Base-by-base conservation (phyloP, 2,797 vertebrate genomes). In the Taeniopygia guttata region DNA sequence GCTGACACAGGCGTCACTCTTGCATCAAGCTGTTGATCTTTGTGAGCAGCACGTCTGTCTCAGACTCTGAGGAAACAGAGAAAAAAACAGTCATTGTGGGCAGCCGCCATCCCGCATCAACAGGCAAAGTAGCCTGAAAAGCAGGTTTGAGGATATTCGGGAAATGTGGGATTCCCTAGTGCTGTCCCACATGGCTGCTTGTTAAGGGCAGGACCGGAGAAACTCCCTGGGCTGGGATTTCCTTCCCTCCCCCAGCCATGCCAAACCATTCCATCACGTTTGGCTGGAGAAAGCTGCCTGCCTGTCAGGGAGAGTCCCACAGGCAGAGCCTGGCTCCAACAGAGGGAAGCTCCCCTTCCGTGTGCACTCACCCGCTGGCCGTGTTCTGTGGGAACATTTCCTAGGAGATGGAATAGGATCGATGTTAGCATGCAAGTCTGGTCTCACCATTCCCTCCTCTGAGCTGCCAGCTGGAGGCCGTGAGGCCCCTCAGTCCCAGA, bases 21-120 rank as follows among this genome's bases (percentile, higher is more conserved):
- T 96, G 95, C 94, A 96, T 94, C 89, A 97, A 68, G 77, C 94
- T 97, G 89, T 97, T 97, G 85, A 97, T 97, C 91, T 97, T 97
- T 16, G 94, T 97, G 63, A 97, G 96, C 80, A 97, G 94, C 89
- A 97, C 96, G 0, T 97, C 95, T 0, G 95, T 94, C 89, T 97
- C 95, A 1, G 94, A 92, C 70, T 93, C 96, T 97, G 85, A 13
- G 34, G 55, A 94, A 40, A 90, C 3, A 84, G 17, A 68, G 40
- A 84, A 73, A 78, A 70, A 70, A 62, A 6, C 5, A 90, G 38
- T 88, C 36, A 86, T 29, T 2, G 8, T 46, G 43, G 55, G 62
- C 27, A 63, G 74, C 55, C 58, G 60, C 34, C 6, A 54, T 54
- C 22, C 89, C 3, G 0, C 80, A 75, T 72, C 0, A 2, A 74